Percentiles rank a stretch among this genome's conserved stretches.
Evolutionary conservation across 2,888 invertebrate genomes (phyloP).

Genomic region (Rhagonycha lutea): DNA sequence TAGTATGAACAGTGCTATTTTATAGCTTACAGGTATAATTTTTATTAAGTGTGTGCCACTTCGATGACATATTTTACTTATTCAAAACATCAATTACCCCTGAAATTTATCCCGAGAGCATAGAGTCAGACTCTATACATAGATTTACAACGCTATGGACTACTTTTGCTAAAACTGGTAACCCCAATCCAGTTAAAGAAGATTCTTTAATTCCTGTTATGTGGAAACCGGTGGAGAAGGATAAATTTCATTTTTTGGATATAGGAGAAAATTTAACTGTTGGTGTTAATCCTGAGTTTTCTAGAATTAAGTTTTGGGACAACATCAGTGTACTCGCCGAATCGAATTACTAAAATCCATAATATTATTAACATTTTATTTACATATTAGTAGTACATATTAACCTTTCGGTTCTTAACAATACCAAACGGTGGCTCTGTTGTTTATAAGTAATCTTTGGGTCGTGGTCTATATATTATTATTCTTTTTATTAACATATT

Average conservation of each 20-base stretch:
- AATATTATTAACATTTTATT: too few relatives aligned
- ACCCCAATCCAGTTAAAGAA: constrained; percentile 26
- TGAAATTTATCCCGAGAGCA: constrained; percentile 24
- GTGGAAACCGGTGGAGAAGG: constrained; percentile 40
- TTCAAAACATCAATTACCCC: constrained; percentile 36
- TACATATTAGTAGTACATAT: too few relatives aligned
- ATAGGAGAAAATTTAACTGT: constrained; percentile 40
- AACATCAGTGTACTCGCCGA: constrained; percentile 18
- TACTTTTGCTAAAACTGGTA: constrained; percentile 39
- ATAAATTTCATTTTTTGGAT: constrained; percentile 39
- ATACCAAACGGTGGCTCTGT: too few relatives aligned
- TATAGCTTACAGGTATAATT: too few relatives aligned
- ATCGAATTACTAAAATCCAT: neutral
- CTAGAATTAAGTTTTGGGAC: constrained; percentile 40
- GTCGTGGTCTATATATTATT: too few relatives aligned
- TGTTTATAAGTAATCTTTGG: too few relatives aligned
- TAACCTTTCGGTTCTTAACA: too few relatives aligned
- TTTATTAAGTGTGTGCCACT: constrained; percentile 39
- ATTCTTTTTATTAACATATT: too few relatives aligned
- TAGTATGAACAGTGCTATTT: too few relatives aligned
- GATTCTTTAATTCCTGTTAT: constrained; percentile 18
- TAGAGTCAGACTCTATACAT: constrained; percentile 34
- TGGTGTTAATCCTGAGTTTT: constrained; percentile 32
- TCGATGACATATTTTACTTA: constrained; percentile 43
- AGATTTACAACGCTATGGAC: constrained; percentile 42